A percentile compares a stretch with the other conserved stretches of the same genome.
Conservation (phyloP, 2,113 vertebrate genomes). For the Lutjanus erythropterus region DNA sequence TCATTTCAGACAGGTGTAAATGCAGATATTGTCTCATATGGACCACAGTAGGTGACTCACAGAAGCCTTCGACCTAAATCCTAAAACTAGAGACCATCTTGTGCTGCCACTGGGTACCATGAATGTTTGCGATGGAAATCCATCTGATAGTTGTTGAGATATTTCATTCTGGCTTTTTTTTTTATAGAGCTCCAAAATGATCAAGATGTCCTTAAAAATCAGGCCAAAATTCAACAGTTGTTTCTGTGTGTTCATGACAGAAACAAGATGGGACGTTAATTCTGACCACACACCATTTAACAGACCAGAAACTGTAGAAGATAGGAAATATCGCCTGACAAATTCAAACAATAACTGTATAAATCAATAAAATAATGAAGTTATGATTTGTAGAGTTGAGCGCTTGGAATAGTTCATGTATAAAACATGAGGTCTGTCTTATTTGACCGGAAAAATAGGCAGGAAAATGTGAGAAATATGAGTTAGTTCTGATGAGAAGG, state of each 20-base stretch:
- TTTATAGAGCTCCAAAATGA: not conserved
- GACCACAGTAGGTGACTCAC: not conserved
- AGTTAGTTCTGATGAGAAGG: conserved; percentile 4
- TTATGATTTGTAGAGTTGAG: not conserved
- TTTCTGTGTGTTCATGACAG: not conserved
- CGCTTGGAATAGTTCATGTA: not conserved
- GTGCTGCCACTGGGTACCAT: too few relatives aligned
- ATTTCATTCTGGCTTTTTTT: not conserved
- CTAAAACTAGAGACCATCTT: too few relatives aligned
- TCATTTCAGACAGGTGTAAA: not conserved
- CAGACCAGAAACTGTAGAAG: not conserved
- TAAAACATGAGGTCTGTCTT: not conserved
- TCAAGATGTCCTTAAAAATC: conserved; percentile 4
- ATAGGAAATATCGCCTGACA: not conserved
- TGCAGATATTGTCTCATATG: not conserved
- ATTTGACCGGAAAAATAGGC: not conserved
- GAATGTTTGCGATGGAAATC: too few relatives aligned
- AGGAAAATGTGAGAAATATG: conserved; percentile 15
- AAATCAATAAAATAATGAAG: conserved; percentile 18
- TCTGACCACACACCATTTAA: not conserved
- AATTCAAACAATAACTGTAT: not conserved
- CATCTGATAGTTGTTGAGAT: too few relatives aligned
- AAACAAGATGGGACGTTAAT: conserved; percentile 13
- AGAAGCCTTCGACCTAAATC: too few relatives aligned
- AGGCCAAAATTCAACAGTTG: not conserved